Percentiles rank a stretch among this genome's conserved stretches.
Evolutionary conservation across 2,113 vertebrate genomes (phyloP).

Genomic region (Osmerus mordax): DNA sequence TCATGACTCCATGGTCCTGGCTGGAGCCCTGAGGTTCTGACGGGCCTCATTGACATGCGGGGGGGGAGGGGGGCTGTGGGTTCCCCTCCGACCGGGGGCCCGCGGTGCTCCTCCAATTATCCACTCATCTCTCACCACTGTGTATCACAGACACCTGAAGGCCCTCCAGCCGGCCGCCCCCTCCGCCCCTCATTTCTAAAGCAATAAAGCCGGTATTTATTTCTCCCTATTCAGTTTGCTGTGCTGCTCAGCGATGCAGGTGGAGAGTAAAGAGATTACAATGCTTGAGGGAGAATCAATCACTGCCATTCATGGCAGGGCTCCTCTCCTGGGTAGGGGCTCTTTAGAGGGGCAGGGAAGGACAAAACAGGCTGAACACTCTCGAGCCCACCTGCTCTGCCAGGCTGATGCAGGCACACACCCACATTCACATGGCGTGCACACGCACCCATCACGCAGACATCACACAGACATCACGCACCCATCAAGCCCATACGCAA

Average conservation of each 20-base stretch:
- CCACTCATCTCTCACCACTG: conserved; percentile 52
- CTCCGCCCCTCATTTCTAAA: conserved; percentile 50
- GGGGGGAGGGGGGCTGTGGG: conserved; percentile 8
- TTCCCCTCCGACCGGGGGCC: conserved; percentile 24
- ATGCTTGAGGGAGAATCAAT: conserved; percentile 67
- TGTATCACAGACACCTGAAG: conserved; percentile 50
- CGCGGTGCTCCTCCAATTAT: conserved; percentile 56
- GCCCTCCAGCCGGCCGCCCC: not conserved
- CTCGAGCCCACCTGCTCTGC: conserved; percentile 43
- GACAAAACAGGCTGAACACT: conserved; percentile 29
- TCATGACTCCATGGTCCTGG: not conserved
- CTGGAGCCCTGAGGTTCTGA: conserved; percentile 14
- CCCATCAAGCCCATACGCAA: conserved; percentile 2
- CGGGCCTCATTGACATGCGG: conserved; percentile 39
- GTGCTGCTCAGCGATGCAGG: conserved; percentile 54
- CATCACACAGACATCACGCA: conserved; percentile 2
- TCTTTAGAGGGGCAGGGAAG: conserved; percentile 47
- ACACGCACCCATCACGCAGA: conserved; percentile 11
- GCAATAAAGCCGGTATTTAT: conserved; percentile 67
- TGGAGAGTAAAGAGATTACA: conserved; percentile 62
- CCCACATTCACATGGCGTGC: not conserved
- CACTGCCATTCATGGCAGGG: conserved; percentile 58
- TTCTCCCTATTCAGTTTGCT: conserved; percentile 58
- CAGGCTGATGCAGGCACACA: conserved; percentile 3
- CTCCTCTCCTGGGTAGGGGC: conserved; percentile 27